Percentiles rank a stretch among this genome's conserved stretches.
Conservation (phyloP, 2,113 vertebrate species). For the Nibea coibor region DNA sequence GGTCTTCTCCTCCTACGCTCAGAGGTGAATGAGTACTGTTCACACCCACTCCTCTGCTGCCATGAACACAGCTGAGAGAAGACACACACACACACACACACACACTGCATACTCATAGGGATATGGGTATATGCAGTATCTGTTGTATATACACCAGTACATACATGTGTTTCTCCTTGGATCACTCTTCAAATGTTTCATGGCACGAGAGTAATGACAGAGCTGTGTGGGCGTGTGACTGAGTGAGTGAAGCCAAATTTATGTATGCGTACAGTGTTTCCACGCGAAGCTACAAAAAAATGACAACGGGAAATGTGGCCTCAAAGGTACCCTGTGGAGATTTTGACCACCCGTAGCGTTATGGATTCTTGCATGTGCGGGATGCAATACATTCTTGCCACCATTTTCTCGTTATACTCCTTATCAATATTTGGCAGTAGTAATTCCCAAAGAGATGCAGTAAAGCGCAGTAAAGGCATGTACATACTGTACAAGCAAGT, state of each 20-base stretch:
- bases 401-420: not conserved
- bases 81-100: conserved; percentile 13
- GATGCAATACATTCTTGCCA: not conserved
- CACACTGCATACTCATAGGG: not conserved
- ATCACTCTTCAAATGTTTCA: conserved; percentile 6
- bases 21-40: conserved; percentile 38
- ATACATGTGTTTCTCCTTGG: conserved; percentile 24
- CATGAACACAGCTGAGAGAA: conserved; percentile 21
- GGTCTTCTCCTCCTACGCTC: conserved; percentile 59
- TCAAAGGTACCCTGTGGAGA: not conserved
- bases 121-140: not conserved
- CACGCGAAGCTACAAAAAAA: not conserved
- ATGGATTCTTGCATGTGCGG: not conserved
- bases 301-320: not conserved
- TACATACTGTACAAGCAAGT: not conserved
- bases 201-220: conserved; percentile 2
- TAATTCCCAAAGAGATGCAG: not conserved
- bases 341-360: not conserved
- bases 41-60: conserved; percentile 42
- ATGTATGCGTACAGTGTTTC: not conserved
- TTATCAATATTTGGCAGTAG: not conserved
- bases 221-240: not conserved
- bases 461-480: no score
- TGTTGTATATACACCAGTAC: not conserved
- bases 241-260: not conserved